Evolutionary conservation across 2,888 invertebrate genomes (phyloP), one percentile per base, ranked within the genome.

Genomic region (Orthosia cruda): DNA sequence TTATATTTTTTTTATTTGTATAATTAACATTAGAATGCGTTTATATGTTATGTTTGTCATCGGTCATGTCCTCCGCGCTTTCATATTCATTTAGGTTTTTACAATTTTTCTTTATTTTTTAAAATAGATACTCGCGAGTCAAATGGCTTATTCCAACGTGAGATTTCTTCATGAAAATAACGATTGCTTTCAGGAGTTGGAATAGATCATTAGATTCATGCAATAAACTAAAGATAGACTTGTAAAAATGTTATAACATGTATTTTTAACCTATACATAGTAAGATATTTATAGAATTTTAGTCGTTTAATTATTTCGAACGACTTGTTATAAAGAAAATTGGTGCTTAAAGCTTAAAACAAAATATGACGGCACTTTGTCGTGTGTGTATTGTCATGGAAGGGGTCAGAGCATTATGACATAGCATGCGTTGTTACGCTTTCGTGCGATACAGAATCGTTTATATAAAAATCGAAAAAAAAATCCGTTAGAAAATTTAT

Each of bases 271-370:
- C 96, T 96, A 96, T 96, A 96, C 94, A 96, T 96, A 96, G 95
- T 96, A 96, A 96, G 96, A 96, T 96, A 96, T 96, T 96, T 96
- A 96, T 96, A 96, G 96, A 96, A 95, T 92, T 96, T 96, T 96
- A 95, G 96, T 96, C 96, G 96, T 96, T 96, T 96, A 96, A 95
- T 96, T 96, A 96, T 96, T 96, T 96, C 95, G 95, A 96, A 96
- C 96, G 96, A 96, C 96, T 96, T 96, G 96, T 96, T 96, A 96
- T 96, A 96, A 96, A 95, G 94, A 96, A 96, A 96, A 96, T 96
- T 96, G 96, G 96, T 96, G 96, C 96, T 96, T 96, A 95, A 95
- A 96, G 96, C 96, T 96, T 96, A 96, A 94, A 95, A 93, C 91
- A 94, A 93, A 95, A 94, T 94, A 95, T 93, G 94, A 89, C 91